phyloP scores from a whole-genome alignment of 2,797 vertebrate genomes.

The Oreochromis grahami region DNA sequence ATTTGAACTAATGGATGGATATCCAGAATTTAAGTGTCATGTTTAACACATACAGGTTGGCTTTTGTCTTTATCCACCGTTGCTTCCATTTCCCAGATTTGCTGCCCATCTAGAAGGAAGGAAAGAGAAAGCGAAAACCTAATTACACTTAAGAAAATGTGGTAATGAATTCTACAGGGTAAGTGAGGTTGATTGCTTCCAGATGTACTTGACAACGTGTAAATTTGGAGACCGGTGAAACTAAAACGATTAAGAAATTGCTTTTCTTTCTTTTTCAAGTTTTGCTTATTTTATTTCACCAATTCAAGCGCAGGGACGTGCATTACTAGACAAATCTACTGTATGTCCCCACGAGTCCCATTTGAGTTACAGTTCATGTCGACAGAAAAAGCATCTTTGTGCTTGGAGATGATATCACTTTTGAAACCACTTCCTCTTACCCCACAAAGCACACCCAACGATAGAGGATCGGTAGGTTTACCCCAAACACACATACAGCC shows the following conservation, averaged over 20 bases:
- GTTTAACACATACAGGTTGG: constrained; percentile 84
- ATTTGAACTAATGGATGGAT: not conserved
- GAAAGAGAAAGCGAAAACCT: not conserved
- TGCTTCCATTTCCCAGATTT: constrained; percentile 98
- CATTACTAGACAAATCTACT: not conserved
- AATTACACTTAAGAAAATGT: not conserved
- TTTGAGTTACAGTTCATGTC: not conserved
- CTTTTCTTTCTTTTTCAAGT: not conserved
- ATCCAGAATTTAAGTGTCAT: not conserved
- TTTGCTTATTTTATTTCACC: not conserved
- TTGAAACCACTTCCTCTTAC: constrained; percentile 38
- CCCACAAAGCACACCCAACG: not conserved
- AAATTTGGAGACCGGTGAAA: not conserved
- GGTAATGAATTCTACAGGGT: not conserved
- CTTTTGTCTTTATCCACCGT: constrained; percentile 99
- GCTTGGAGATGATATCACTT: not conserved
- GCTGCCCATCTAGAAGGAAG: constrained; percentile 86
- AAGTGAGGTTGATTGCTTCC: not conserved
- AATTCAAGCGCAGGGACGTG: accelerated
- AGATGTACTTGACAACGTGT: not conserved
- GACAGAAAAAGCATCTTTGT: not conserved
- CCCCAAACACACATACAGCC: not conserved
- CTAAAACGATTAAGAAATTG: not conserved
- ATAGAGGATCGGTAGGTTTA: not conserved
- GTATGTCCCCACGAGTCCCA: not conserved